Evolutionary conservation across 2,888 invertebrate genomes (phyloP).

Genomic region (Drosophila recens): DNA sequence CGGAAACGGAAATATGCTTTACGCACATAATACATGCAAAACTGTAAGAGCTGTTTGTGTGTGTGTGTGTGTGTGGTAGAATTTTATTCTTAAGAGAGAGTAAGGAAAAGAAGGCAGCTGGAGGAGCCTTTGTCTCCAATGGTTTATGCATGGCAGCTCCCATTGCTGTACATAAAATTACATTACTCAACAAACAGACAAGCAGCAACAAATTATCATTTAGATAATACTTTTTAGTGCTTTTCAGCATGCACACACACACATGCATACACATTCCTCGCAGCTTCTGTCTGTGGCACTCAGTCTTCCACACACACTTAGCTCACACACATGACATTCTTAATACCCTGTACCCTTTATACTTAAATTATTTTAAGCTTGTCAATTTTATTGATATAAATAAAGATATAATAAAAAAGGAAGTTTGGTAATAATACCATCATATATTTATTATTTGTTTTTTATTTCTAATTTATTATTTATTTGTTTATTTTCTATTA

Average conservation of each 20-base stretch:
- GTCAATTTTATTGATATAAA: not conserved
- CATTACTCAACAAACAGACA: constrained; percentile 77
- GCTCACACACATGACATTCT: constrained; percentile 57
- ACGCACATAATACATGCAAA: constrained; percentile 59
- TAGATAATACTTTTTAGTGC: constrained; percentile 81
- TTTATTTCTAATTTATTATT: no score
- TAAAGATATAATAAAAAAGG: no score
- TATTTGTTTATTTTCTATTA: no score
- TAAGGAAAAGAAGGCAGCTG: constrained; percentile 11
- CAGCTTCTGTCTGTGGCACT: constrained; percentile 24
- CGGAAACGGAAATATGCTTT: constrained; percentile 68
- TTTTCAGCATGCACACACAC: constrained; percentile 58
- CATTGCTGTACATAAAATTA: constrained; percentile 72
- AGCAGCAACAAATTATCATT: constrained; percentile 77
- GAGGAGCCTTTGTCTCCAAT: constrained; percentile 56
- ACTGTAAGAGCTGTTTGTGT: constrained; percentile 9
- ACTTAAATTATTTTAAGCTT: not conserved
- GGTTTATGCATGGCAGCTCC: constrained; percentile 65
- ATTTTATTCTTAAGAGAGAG: not conserved
- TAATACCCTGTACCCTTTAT: constrained; percentile 38
- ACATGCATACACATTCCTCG: constrained; percentile 23
- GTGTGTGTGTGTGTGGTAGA: constrained; percentile 6
- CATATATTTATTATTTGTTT: no score
- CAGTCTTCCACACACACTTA: constrained; percentile 49
- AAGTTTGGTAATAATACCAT: not conserved